A percentile compares a stretch with the other conserved stretches of the same genome.
Conservation (phyloP, 1,140 invertebrate genomes). For the Cyrtorhinus lividipennis region DNA sequence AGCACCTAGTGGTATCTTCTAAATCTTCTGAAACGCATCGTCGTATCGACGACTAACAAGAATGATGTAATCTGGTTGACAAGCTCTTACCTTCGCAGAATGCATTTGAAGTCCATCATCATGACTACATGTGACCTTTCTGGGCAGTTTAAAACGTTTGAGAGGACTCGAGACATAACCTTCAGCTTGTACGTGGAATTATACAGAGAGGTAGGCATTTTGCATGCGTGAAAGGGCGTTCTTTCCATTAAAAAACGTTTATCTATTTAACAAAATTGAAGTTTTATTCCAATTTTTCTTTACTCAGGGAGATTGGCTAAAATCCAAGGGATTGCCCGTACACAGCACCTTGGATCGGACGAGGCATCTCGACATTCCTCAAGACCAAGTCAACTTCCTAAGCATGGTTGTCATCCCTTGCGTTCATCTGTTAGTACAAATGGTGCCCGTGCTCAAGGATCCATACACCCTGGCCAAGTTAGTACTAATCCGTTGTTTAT, state of each 20-base stretch:
- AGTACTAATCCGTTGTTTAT: too few species aligned
- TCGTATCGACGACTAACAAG: too few species aligned
- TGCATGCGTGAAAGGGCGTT: too few species aligned
- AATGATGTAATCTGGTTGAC: too few species aligned
- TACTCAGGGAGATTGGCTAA: slow-evolving; percentile 8
- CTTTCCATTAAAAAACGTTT: too few species aligned
- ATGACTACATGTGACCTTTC: slow-evolving; percentile 2
- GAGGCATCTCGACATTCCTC: neutral
- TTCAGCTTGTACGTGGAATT: neutral
- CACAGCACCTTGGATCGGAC: neutral
- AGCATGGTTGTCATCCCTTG: slow-evolving; percentile 8
- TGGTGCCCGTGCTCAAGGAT: slow-evolving; percentile 7
- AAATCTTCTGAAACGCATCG: too few species aligned
- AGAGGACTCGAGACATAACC: neutral
- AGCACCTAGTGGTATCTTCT: too few species aligned
- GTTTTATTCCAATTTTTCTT: too few species aligned
- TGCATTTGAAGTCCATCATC: neutral
- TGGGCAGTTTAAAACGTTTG: neutral
- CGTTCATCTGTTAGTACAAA: neutral
- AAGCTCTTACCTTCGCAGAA: too few species aligned
- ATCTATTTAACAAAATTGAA: too few species aligned
- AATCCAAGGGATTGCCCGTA: neutral
- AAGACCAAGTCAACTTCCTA: slow-evolving; percentile 9
- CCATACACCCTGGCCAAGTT: slow-evolving; percentile 3
- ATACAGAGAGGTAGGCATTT: neutral